Evolutionary conservation across 1,140 invertebrate species (phyloP), one percentile per base, ranked within the genome.

Genomic region (Mamestra configurata): DNA sequence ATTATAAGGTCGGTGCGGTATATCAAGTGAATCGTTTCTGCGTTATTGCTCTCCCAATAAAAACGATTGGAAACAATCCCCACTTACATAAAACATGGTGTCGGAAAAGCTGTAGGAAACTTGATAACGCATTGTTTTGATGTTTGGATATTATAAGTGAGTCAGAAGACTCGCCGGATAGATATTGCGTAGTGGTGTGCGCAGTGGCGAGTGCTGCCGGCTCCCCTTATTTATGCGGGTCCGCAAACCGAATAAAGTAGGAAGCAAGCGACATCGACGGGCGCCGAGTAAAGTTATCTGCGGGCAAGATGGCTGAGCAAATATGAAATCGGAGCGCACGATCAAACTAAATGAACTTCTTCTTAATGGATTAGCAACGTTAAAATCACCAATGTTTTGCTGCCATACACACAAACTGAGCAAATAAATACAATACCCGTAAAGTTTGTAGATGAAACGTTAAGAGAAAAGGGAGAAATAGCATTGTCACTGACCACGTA

Each of bases 401-500:
- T 77, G 49, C 18, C 78, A 49, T 72, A 73, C 37, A 77, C 70
- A 80, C 35, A 70, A 84, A 82, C 76, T 80, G 87, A 88, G 88
- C 86, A 82, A 77, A 57, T 87, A 84, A 84, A 87, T 77, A 91
- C 82, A 90, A 92, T 90, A 85, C 80, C 79, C 80, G 71, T 76
- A 78, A 83, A 88, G 90, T 85, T 89, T 90, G 81, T 84, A 89
- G 92, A 92, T 88, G 88, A 92, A 93, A 91, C 86, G 86, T 86
- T 92, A 91, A 93, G 88, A 92, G 89, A 92, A 92, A 90, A 89
- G 86, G 90, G 88, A 89, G 88, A 89, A 93, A 94, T 89, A 88
- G 88, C 90, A 91, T 92, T 93, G 93, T 94, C 92, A 92, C 87
- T 92, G 92, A 92, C 91, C 91, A 94, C 92, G 89, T 93, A 93